Percentiles rank a stretch among this genome's conserved stretches.
Conservation (phyloP, 1,140 invertebrate genomes). For the Halotydeus destructor region DNA sequence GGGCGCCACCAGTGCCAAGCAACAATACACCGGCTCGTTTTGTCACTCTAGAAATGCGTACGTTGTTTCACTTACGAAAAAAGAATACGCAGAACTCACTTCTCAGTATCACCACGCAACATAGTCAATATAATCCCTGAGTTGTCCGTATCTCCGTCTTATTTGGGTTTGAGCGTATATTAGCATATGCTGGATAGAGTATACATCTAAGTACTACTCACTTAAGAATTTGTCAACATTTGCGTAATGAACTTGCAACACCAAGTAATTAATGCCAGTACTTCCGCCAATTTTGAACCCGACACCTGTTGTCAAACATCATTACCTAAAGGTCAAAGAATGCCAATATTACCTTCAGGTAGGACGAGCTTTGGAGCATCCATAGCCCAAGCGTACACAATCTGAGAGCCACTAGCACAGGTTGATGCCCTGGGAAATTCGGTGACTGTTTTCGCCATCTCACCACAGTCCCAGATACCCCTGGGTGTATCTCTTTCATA, state of each 20-base stretch:
- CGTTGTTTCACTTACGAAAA: too few relatives aligned
- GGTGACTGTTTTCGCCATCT: slow-evolving; percentile 44
- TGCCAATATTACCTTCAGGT: too few relatives aligned
- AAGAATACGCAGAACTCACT: slow-evolving; percentile 12
- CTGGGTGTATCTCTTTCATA: slow-evolving; percentile 28
- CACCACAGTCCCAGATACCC: slow-evolving; percentile 72
- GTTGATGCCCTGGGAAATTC: background rate
- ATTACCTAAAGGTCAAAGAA: slow-evolving; percentile 13
- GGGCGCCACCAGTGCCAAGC: slow-evolving; percentile 53
- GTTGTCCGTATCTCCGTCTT: slow-evolving; percentile 16
- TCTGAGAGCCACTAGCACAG: slow-evolving; percentile 29
- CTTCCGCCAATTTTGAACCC: slow-evolving; percentile 31
- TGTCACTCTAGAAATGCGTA: slow-evolving; percentile 23
- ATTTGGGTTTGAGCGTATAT: too few relatives aligned
- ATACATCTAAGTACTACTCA: slow-evolving; percentile 21
- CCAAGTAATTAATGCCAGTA: slow-evolving; percentile 30
- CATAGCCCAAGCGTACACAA: slow-evolving; percentile 90
- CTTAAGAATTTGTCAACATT: slow-evolving; percentile 44
- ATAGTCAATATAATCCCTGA: slow-evolving; percentile 17
- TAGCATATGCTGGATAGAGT: background rate
- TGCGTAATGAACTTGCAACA: slow-evolving; percentile 81
- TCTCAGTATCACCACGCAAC: slow-evolving; percentile 11
- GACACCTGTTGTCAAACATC: slow-evolving; percentile 23
- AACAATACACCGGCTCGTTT: slow-evolving; percentile 71
- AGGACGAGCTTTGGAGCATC: slow-evolving; percentile 67